Evolutionary conservation across 1,140 invertebrate genomes (phyloP).

Genomic region (Harpegnathos saltator): DNA sequence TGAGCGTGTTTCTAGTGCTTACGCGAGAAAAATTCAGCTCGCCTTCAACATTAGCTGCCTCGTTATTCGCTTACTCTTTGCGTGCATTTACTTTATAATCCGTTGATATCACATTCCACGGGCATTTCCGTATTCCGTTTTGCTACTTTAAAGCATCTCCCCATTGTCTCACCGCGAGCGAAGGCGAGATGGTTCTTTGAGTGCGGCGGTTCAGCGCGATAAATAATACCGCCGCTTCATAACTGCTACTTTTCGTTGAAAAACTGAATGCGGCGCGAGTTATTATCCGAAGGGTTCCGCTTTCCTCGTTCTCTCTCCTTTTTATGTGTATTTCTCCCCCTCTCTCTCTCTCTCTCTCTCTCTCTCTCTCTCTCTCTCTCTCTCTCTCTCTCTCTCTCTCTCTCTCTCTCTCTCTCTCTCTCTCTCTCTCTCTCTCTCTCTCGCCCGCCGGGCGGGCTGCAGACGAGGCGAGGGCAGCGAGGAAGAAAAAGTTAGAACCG

Average conservation of each 20-base stretch:
- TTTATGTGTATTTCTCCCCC: too few species aligned
- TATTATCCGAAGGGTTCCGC: slow-evolving; percentile 34
- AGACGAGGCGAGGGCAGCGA: not conserved
- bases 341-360: too few species aligned
- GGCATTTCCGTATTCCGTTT: slow-evolving; percentile 48
- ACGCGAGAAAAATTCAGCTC: slow-evolving; percentile 16
- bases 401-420: slow-evolving; percentile 17
- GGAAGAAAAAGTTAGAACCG: slow-evolving; percentile 77
- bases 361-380: too few species aligned
- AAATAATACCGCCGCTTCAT: slow-evolving; percentile 53
- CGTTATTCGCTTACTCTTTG: slow-evolving; percentile 32
- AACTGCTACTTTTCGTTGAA: slow-evolving; percentile 54
- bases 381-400: too few species aligned
- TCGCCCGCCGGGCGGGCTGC: slow-evolving; percentile 2
- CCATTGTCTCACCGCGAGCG: slow-evolving; percentile 13
- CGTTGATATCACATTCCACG: slow-evolving; percentile 34
- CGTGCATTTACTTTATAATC: slow-evolving; percentile 44
- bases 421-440: slow-evolving; percentile 27
- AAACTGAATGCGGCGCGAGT: slow-evolving; percentile 53
- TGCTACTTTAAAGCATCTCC: slow-evolving; percentile 26
- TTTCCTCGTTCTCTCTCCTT: slow-evolving; percentile 17
- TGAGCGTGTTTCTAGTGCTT: slow-evolving; percentile 6
- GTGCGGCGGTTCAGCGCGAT: slow-evolving; percentile 41
- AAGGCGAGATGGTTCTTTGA: slow-evolving; percentile 55
- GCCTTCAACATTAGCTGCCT: slow-evolving; percentile 11